phyloP scores from a whole-genome alignment of 2,888 invertebrate species.

The Drosophila meridiana region DNA sequence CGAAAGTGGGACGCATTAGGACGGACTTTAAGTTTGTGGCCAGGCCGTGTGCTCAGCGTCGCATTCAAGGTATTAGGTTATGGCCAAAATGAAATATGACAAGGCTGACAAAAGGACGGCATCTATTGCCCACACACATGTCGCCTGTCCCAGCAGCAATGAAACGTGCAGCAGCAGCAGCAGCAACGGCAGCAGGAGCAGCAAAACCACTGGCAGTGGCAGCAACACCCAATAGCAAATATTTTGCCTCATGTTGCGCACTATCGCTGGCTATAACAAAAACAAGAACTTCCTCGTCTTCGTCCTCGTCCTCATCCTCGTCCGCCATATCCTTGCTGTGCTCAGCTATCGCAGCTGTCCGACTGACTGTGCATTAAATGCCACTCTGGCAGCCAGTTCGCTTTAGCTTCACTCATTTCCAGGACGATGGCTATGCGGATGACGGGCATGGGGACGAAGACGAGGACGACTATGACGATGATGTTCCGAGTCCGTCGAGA shows the following conservation, averaged over 20 bases:
- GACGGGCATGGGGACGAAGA: constrained; percentile 13
- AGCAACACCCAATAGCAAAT: constrained; percentile 54
- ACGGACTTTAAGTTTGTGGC: constrained; percentile 61
- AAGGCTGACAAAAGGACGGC: constrained; percentile 71
- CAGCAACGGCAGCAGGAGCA: background rate
- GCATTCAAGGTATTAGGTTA: constrained; percentile 72
- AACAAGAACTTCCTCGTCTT: background rate
- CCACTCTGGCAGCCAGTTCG: constrained; percentile 65
- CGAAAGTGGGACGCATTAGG: constrained; percentile 63
- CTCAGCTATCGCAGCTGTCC: constrained; percentile 31
- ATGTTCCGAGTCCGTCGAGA: constrained; percentile 12
- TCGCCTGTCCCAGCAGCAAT: constrained; percentile 27
- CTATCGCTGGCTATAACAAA: constrained; percentile 36
- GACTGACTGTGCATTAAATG: constrained; percentile 70
- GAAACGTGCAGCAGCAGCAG: constrained; percentile 23
- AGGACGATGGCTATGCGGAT: constrained; percentile 29
- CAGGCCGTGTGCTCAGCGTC: constrained; percentile 25
- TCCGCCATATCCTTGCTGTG: background rate
- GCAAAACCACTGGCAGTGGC: constrained; percentile 3
- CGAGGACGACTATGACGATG: constrained; percentile 16
- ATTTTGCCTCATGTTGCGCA: constrained; percentile 57
- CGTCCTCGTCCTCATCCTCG: background rate
- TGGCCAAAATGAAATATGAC: constrained; percentile 75
- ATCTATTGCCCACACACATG: constrained; percentile 40
- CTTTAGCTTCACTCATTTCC: constrained; percentile 65